phyloP scores from a whole-genome alignment of 2,888 invertebrate genomes.

The Perithous albicinctus region DNA sequence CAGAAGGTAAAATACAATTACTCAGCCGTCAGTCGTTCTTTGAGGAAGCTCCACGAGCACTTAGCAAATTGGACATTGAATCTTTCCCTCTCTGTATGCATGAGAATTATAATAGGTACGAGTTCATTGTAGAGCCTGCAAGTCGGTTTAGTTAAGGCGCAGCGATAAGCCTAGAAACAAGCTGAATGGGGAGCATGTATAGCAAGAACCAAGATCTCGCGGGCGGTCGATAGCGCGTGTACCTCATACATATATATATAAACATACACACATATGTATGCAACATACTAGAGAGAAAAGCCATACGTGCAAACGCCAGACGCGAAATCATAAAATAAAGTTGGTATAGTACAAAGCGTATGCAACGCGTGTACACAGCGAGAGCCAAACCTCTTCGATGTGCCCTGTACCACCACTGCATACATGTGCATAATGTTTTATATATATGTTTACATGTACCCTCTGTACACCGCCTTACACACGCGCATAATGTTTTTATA shows the following conservation, averaged over 20 bases:
- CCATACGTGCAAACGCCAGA: conserved; percentile 60
- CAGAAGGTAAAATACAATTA: background rate
- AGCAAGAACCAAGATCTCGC: conserved; percentile 66
- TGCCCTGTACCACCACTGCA: conserved; percentile 32
- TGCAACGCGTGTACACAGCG: conserved; percentile 55
- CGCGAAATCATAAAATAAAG: conserved; percentile 67
- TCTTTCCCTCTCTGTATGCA: conserved; percentile 22
- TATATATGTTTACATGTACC: background rate
- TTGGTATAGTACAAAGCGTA: conserved; percentile 59
- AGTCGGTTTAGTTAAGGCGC: conserved; percentile 50
- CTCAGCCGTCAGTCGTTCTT: background rate
- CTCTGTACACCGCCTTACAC: conserved; percentile 34
- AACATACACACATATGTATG: background rate
- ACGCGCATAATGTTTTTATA: conserved; percentile 24
- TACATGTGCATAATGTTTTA: conserved; percentile 38
- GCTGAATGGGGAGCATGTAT: conserved; percentile 71
- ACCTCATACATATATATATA: background rate
- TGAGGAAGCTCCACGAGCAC: background rate
- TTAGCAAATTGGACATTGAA: conserved; percentile 11
- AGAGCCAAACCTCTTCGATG: conserved; percentile 47
- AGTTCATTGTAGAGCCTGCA: conserved; percentile 62
- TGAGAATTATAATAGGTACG: conserved; percentile 59
- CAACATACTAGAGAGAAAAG: conserved; percentile 21
- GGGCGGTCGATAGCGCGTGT: conserved; percentile 62
- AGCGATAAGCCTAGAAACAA: conserved; percentile 73